These are phyloP conservation scores for Heliconius erato DNA, from an alignment of 2,888 invertebrate genomes.

Conservation along the genomic window DNA sequence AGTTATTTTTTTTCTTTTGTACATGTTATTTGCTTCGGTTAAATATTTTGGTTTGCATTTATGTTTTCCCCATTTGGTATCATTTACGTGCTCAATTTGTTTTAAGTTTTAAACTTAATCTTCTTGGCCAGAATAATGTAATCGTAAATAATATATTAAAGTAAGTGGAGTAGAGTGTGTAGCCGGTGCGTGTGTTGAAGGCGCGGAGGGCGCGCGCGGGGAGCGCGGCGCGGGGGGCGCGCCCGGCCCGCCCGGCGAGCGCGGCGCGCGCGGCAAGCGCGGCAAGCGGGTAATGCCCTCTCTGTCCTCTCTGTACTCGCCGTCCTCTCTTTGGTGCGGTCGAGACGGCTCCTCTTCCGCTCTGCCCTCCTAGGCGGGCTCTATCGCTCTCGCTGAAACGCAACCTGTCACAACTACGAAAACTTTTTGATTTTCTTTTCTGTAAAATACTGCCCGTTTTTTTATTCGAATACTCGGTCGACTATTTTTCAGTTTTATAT, in stretches of 20 bases:
- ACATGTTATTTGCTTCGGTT: neutral
- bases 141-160: neutral
- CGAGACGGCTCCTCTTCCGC: constrained; percentile 22
- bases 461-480: constrained; percentile 24
- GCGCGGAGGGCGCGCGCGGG: constrained; percentile 89
- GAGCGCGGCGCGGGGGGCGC: constrained; percentile 93
- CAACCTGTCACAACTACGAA: neutral
- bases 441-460: neutral
- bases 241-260: constrained; percentile 93
- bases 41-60: neutral
- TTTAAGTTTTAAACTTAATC: neutral
- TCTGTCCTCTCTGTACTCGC: neutral
- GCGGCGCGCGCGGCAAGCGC: constrained; percentile 95
- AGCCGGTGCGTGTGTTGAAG: constrained; percentile 70
- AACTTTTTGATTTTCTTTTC: constrained; percentile 1
- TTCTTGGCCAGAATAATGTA: neutral
- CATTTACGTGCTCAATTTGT: neutral
- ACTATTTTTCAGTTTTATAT: neutral
- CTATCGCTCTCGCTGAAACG: constrained; percentile 4
- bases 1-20: neutral
- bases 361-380: constrained; percentile 7
- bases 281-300: constrained; percentile 92
- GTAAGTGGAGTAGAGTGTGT: neutral
- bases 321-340: constrained; percentile 18
- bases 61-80: neutral